Percentiles rank a stretch among this genome's conserved stretches.
Conservation (phyloP, 2,888 invertebrate genomes). For the Ferdinandea cuprea region DNA sequence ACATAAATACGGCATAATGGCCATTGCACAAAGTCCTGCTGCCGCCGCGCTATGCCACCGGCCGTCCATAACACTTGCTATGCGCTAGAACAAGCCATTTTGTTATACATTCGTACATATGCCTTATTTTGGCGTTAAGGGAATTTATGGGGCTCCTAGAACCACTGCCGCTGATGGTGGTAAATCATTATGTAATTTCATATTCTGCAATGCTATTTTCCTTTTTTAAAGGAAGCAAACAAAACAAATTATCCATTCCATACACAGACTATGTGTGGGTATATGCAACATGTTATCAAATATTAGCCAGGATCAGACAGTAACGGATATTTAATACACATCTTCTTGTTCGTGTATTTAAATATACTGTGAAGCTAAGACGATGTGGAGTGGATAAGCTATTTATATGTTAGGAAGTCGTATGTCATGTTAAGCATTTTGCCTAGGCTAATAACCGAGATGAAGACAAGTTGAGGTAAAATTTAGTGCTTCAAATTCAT, state of each 20-base stretch:
- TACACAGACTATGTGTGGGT: conserved; percentile 5
- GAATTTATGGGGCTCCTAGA: conserved; percentile 61
- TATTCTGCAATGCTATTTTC: conserved; percentile 50
- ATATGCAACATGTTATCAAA: conserved; percentile 39
- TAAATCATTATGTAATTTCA: conserved; percentile 69
- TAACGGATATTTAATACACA: conserved; percentile 7
- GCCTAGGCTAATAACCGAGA: conserved; percentile 24
- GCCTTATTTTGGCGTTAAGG: conserved; percentile 52
- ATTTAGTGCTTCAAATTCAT: conserved; percentile 34
- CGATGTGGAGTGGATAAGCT: conserved; percentile 3
- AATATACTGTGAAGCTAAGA: not conserved
- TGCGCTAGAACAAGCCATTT: conserved; percentile 32
- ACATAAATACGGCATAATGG: conserved; percentile 36
- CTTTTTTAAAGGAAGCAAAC: conserved; percentile 21
- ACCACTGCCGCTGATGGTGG: conserved; percentile 53
- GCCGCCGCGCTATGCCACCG: no score
- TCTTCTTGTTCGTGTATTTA: not conserved
- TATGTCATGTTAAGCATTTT: not conserved
- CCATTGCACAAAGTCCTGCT: conserved; percentile 47
- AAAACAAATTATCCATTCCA: conserved; percentile 38
- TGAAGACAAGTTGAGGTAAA: conserved; percentile 28
- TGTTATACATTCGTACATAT: conserved; percentile 26
- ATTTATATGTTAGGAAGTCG: no score
- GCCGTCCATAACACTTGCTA: conserved; percentile 22
- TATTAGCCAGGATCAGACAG: conserved; percentile 2